Percentiles rank a stretch among this genome's conserved stretches.
Evolutionary conservation across 1,140 invertebrate species (phyloP).

Genomic region (Pseudomyrmex dendroicus): DNA sequence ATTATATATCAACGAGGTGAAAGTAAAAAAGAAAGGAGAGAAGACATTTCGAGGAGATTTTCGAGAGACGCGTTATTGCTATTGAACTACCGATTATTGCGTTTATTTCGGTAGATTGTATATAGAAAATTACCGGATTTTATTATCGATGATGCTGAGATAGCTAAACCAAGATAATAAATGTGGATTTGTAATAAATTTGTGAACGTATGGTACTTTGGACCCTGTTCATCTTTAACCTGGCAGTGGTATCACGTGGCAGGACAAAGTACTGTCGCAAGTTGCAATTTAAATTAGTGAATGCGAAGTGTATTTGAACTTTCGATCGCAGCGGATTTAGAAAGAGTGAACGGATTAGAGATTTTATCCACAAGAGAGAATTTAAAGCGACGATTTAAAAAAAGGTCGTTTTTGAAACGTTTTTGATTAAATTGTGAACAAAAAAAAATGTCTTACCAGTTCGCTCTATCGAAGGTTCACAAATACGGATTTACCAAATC

Average conservation of each 20-base stretch:
- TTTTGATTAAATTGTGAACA: too few species aligned
- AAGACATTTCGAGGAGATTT: conserved; percentile 68
- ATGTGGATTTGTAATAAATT: conserved; percentile 81
- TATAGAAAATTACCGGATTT: conserved; percentile 75
- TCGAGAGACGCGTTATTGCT: conserved; percentile 66
- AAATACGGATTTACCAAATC: too few species aligned
- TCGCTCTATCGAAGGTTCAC: too few species aligned
- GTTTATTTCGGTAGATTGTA: conserved; percentile 75
- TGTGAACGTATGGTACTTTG: conserved; percentile 68
- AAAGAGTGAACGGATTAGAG: too few species aligned
- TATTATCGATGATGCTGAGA: conserved; percentile 75
- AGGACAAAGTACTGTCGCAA: too few species aligned
- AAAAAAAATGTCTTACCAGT: too few species aligned
- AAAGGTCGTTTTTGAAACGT: too few species aligned
- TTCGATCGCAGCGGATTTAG: too few species aligned
- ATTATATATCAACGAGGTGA: conserved; percentile 71
- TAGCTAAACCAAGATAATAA: conserved; percentile 77
- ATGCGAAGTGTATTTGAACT: too few species aligned
- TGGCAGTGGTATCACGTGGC: conserved; percentile 39
- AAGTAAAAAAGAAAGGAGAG: conserved; percentile 61
- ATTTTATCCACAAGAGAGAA: too few species aligned
- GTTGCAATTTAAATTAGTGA: too few species aligned
- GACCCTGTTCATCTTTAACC: conserved; percentile 59
- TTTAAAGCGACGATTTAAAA: too few species aligned
- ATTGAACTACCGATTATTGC: conserved; percentile 68